phyloP scores from a whole-genome alignment of 2,888 invertebrate genomes.

The Amiota mariae region DNA sequence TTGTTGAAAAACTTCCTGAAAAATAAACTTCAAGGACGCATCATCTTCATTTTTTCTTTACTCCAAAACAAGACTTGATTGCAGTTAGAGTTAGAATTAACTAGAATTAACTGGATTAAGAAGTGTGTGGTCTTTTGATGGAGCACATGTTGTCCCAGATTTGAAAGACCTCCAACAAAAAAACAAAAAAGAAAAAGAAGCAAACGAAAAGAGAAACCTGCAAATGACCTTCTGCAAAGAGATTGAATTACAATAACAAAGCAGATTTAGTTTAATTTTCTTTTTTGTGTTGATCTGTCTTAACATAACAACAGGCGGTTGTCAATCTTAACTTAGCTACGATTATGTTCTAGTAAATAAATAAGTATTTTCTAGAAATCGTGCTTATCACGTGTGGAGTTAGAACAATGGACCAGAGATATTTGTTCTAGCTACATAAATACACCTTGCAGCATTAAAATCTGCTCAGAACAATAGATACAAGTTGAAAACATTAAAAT shows the following conservation, averaged over 20 bases:
- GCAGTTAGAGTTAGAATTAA: slow-evolving; percentile 11
- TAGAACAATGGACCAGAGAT: neutral
- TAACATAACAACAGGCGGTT: slow-evolving; percentile 9
- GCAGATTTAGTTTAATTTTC: neutral
- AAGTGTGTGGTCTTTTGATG: slow-evolving; percentile 20
- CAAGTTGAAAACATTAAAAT: neutral
- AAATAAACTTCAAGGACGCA: slow-evolving; percentile 18
- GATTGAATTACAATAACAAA: slow-evolving; percentile 32
- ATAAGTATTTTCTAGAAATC: neutral
- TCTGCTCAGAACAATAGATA: neutral
- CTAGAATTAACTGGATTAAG: slow-evolving; percentile 38
- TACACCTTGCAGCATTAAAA: slow-evolving; percentile 26
- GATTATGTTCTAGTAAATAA: neutral
- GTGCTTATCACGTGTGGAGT: slow-evolving; percentile 3
- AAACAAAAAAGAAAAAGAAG: slow-evolving; percentile 2
- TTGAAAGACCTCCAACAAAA: neutral
- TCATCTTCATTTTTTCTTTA: neutral
- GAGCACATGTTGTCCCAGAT: slow-evolving; percentile 21
- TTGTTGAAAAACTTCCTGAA: neutral
- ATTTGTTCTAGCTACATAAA: neutral
- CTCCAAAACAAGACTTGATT: neutral
- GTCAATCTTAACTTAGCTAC: neutral
- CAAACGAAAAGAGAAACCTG: neutral
- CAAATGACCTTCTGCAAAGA: slow-evolving; percentile 13
- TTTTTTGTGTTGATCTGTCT: neutral